Percentiles rank a stretch among this genome's conserved stretches.
Evolutionary conservation across 2,888 invertebrate genomes (phyloP).

Genomic region (Synergus japonicus): DNA sequence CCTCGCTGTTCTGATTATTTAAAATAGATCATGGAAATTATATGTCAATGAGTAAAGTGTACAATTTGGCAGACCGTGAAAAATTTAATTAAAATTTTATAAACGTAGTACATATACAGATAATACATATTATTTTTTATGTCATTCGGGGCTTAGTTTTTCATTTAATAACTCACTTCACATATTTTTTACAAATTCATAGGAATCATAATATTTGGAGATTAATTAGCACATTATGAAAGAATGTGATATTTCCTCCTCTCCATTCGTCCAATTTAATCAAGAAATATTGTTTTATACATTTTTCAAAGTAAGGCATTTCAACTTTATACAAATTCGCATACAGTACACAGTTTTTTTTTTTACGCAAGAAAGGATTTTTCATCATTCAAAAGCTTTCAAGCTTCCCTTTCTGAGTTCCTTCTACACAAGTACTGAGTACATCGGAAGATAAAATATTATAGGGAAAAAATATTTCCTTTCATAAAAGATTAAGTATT

Average conservation of each 20-base stretch:
- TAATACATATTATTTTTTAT: no score
- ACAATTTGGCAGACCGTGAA: no score
- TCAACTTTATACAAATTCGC: background rate
- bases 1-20: no score
- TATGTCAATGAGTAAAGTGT: no score
- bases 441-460: slow-evolving; percentile 5
- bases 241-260: background rate
- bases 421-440: background rate
- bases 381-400: slow-evolving; percentile 11
- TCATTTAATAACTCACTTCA: no score
- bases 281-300: background rate
- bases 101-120: no score
- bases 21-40: no score
- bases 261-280: background rate
- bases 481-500: no score
- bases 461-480: background rate
- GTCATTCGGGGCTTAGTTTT: no score
- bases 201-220: background rate
- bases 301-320: slow-evolving; percentile 1
- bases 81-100: no score
- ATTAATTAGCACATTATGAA: background rate
- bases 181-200: no score
- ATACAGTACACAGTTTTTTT: background rate
- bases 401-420: background rate
- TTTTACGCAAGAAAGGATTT: background rate